Evolutionary conservation across 2,113 vertebrate species (phyloP), one percentile per base, ranked within the genome.

Genomic region (Paratilapia polleni): DNA sequence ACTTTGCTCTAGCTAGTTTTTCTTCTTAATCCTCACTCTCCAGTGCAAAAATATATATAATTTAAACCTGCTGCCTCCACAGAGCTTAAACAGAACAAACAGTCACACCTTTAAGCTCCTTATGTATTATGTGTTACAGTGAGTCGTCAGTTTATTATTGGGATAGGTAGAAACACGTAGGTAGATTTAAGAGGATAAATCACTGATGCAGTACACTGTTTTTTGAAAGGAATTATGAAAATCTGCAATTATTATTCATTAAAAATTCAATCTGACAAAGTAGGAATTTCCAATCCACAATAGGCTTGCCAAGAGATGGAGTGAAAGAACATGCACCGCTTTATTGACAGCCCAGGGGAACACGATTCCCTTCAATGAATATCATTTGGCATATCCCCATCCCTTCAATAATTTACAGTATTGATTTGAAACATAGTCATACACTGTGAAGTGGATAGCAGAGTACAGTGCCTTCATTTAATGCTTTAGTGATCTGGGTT

Each of bases 161-260:
- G 38, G 79, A 64, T 54, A 70, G 78, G 80, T 70, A 76, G 88
- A 94, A 89, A 83, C 59, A 84, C 61, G 73, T 62, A 83, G 63
- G 78, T 52, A 85, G 63, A 88, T 89, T 85, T 77, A 86, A 91
- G 91, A 90, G 94, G 87, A 94, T 85, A 93, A 92, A 93, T 94
- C 94, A 92, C 89, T 86, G 87, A 87, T 68, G 62, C 59, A 80
- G 85, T 75, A 66, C 38, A 75, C 87, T 81, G 0, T 1, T 84
- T 85, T 90, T 87, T 92, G 83, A 88, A 77, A 84, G 85, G 93
- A 94, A 93, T 94, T 89, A 92, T 90, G 85, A 94, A 93, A 89
- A 93, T 90, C 94, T 94, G 89, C 93, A 92, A 96, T 95, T 95
- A 91, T 94, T 96, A 95, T 96, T 96, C 95, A 96, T 95, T 94